These are phyloP conservation scores for Seriola dumerili DNA, from an alignment of 2,113 vertebrate species.

Conservation along the genomic window DNA sequence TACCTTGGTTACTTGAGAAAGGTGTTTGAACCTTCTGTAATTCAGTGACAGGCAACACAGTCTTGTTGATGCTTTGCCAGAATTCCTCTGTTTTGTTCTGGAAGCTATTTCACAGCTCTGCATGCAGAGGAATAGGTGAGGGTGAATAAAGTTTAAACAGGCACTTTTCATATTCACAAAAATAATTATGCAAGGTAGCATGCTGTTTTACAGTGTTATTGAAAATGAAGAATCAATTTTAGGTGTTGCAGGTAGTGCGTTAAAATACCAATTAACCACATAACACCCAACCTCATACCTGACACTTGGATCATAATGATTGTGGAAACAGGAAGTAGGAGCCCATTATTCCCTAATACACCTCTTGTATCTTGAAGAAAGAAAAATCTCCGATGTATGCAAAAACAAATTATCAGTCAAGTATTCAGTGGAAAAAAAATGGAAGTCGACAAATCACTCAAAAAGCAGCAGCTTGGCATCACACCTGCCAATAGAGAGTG, in stretches of 20 bases:
- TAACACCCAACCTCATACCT: slow-evolving; percentile 72
- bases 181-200: slow-evolving; percentile 77
- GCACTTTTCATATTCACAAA: slow-evolving; percentile 67
- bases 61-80: slow-evolving; percentile 66
- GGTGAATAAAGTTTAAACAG: slow-evolving; percentile 72
- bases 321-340: slow-evolving; percentile 58
- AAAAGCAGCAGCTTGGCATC: slow-evolving; percentile 56
- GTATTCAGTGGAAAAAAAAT: slow-evolving; percentile 37
- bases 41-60: slow-evolving; percentile 67
- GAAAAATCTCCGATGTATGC: slow-evolving; percentile 51
- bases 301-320: slow-evolving; percentile 69
- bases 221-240: slow-evolving; percentile 75
- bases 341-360: slow-evolving; percentile 64
- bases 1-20: slow-evolving; percentile 72
- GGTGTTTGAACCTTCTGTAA: slow-evolving; percentile 74
- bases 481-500: slow-evolving; percentile 31
- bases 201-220: slow-evolving; percentile 77
- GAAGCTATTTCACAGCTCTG: slow-evolving; percentile 76
- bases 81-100: slow-evolving; percentile 64
- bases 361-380: slow-evolving; percentile 21
- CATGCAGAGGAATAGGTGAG: slow-evolving; percentile 66
- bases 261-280: slow-evolving; percentile 82
- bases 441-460: slow-evolving; percentile 53
- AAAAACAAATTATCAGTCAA: slow-evolving; percentile 64
- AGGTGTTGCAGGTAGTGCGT: slow-evolving; percentile 78